Evolutionary conservation across 1,140 invertebrate genomes (phyloP).

Genomic region (Pygmarrhopalites habei): DNA sequence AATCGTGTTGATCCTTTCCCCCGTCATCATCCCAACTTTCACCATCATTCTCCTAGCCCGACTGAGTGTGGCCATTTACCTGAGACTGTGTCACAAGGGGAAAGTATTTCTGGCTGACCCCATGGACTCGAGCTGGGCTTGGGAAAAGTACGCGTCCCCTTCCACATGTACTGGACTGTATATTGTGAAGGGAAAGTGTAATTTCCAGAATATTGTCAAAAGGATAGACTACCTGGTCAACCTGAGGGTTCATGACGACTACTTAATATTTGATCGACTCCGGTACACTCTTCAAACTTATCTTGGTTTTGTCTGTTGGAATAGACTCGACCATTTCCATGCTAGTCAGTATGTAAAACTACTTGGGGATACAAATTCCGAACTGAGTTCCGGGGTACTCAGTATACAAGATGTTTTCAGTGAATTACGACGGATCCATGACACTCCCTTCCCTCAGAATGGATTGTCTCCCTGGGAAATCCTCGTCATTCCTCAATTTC

Average conservation of each 20-base stretch:
- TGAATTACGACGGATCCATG: slow-evolving; percentile 30
- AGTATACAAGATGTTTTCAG: slow-evolving; percentile 26
- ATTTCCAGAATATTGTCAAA: slow-evolving; percentile 21
- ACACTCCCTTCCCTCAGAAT: slow-evolving; percentile 8
- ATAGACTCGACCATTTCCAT: slow-evolving; percentile 18
- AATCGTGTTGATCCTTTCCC: background rate
- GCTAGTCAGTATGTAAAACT: slow-evolving; percentile 20
- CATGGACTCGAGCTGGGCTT: slow-evolving; percentile 17
- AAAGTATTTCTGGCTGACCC: slow-evolving; percentile 9
- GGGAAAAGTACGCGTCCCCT: slow-evolving; percentile 12
- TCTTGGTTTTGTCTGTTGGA: slow-evolving; percentile 31
- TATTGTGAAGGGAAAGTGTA: slow-evolving; percentile 30
- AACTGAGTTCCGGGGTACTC: background rate
- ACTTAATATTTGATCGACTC: slow-evolving; percentile 24
- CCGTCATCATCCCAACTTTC: background rate
- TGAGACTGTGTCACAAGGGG: background rate
- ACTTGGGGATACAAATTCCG: background rate
- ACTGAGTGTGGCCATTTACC: background rate
- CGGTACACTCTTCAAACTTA: slow-evolving; percentile 16
- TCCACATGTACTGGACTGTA: slow-evolving; percentile 26
- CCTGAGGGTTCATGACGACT: slow-evolving; percentile 9
- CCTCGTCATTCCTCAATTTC: slow-evolving; percentile 33
- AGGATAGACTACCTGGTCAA: slow-evolving; percentile 20
- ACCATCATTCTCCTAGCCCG: background rate
- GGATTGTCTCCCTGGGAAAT: slow-evolving; percentile 35